Conservation (phyloP, 2,888 invertebrate species). For the Mesoligia furuncula region DNA sequence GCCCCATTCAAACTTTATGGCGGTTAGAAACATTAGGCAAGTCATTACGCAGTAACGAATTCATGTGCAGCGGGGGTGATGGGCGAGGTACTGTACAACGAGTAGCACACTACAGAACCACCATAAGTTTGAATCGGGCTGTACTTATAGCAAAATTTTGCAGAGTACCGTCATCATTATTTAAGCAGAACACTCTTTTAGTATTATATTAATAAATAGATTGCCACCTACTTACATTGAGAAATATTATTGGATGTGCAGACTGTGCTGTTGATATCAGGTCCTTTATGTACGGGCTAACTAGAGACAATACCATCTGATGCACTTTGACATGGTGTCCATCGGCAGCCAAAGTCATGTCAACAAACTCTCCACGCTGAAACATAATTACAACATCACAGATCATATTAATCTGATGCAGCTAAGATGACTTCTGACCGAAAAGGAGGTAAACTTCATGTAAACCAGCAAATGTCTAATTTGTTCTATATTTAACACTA, state of each 20-base stretch:
- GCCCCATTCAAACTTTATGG: not conserved
- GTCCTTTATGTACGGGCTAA: constrained; percentile 86
- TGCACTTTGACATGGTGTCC: constrained; percentile 87
- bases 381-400: constrained; percentile 28
- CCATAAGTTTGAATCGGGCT: not conserved
- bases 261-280: constrained; percentile 82
- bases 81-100: too few species aligned
- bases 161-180: not conserved
- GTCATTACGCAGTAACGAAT: too few species aligned
- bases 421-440: too few species aligned
- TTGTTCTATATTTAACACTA: not conserved
- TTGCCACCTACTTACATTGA: constrained; percentile 77
- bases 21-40: not conserved
- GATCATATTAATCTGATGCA: not conserved
- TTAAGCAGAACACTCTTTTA: too few species aligned
- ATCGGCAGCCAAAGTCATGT: constrained; percentile 87
- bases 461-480: too few species aligned
- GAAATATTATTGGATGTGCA: constrained; percentile 85
- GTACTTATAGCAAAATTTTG: not conserved
- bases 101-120: too few species aligned
- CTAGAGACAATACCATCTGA: constrained; percentile 83
- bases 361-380: constrained; percentile 87
- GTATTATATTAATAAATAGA: not conserved
- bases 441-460: not conserved
- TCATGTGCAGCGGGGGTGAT: too few species aligned